phyloP scores from a whole-genome alignment of 2,797 vertebrate genomes.

The Notolabrus celidotus region DNA sequence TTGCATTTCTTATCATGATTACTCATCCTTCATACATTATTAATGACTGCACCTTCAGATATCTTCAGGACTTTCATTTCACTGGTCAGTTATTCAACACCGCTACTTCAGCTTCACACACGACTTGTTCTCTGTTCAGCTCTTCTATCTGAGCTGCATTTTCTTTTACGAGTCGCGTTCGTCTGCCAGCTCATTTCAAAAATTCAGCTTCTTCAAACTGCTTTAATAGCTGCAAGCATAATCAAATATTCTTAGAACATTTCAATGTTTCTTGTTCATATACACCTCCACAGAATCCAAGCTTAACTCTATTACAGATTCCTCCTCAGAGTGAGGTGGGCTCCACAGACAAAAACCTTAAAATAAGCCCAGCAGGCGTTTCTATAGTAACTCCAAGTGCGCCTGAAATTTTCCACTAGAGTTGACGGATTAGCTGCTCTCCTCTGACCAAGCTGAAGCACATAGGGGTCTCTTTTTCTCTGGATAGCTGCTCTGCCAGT shows the following conservation, averaged over 20 bases:
- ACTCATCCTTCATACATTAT: too few species aligned
- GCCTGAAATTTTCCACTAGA: background rate
- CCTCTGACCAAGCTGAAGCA: background rate
- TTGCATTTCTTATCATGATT: too few species aligned
- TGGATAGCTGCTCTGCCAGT: background rate
- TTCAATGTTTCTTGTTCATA: too few species aligned
- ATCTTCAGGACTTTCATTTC: too few species aligned
- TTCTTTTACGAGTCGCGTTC: background rate
- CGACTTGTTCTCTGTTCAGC: too few species aligned
- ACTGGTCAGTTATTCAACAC: too few species aligned
- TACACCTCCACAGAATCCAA: too few species aligned
- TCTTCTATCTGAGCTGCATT: background rate
- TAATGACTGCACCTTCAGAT: too few species aligned
- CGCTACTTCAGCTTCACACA: background rate
- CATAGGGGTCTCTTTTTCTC: background rate
- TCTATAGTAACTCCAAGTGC: background rate
- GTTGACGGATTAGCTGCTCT: conserved; percentile 14
- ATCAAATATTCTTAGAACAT: too few species aligned
- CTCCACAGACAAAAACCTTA: background rate
- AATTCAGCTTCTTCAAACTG: background rate
- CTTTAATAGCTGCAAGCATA: background rate
- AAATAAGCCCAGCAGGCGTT: background rate
- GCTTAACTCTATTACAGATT: too few species aligned
- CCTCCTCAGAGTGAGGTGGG: too few species aligned
- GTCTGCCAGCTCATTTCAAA: background rate